Conservation (phyloP, 1,140 invertebrate species). For the Drosophila repleta region DNA sequence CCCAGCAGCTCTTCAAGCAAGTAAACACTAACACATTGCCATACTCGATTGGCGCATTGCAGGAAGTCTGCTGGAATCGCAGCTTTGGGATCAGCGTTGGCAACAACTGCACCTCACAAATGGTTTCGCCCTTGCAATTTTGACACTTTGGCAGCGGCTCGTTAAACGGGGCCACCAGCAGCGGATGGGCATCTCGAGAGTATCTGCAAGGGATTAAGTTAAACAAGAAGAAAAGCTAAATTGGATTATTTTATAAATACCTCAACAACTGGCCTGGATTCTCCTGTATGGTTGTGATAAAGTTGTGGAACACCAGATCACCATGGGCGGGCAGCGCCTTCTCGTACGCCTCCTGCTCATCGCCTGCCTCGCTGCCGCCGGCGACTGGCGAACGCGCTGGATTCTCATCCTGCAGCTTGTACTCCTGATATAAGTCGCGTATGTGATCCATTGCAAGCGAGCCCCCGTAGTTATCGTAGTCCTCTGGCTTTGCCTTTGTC, state of each 20-base stretch:
- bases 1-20: slow-evolving; percentile 93
- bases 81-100: slow-evolving; percentile 91
- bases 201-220: slow-evolving; percentile 85
- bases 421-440: slow-evolving; percentile 87
- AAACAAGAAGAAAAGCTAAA: slow-evolving; percentile 41
- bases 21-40: slow-evolving; percentile 92
- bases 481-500: slow-evolving; percentile 55
- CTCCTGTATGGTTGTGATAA: slow-evolving; percentile 88
- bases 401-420: slow-evolving; percentile 86
- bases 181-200: slow-evolving; percentile 87
- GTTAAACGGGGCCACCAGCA: slow-evolving; percentile 87
- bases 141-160: slow-evolving; percentile 86
- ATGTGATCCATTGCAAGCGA: slow-evolving; percentile 85
- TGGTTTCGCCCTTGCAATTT: slow-evolving; percentile 89
- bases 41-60: slow-evolving; percentile 88
- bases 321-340: slow-evolving; percentile 90
- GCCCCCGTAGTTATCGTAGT: slow-evolving; percentile 72
- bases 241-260: slow-evolving; percentile 61
- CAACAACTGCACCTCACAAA: slow-evolving; percentile 92
- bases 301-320: slow-evolving; percentile 92
- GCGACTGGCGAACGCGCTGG: slow-evolving; percentile 73
- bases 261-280: slow-evolving; percentile 93
- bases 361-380: slow-evolving; percentile 45
- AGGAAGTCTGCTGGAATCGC: slow-evolving; percentile 84
- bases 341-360: slow-evolving; percentile 89